Percentiles rank a stretch among this genome's conserved stretches.
Evolutionary conservation across 2,113 vertebrate species (phyloP).

Genomic region (Cranoglanis bouderius): DNA sequence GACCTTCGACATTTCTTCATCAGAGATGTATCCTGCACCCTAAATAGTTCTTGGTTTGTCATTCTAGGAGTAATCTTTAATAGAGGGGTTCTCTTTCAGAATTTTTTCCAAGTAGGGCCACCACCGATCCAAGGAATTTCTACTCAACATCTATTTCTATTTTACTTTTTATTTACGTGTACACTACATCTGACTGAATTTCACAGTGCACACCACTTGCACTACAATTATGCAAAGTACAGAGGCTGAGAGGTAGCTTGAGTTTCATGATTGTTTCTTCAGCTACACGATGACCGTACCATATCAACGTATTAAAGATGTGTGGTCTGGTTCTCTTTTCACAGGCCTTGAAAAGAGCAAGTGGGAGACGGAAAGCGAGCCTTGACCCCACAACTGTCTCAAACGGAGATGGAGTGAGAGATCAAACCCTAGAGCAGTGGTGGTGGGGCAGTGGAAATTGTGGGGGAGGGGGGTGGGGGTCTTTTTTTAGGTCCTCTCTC

Average conservation of each 20-base stretch:
- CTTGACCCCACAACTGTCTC: constrained; percentile 23
- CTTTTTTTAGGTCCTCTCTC: constrained; percentile 52
- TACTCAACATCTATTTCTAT: not conserved
- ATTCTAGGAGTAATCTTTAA: not conserved
- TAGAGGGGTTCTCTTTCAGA: not conserved
- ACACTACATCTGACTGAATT: not conserved
- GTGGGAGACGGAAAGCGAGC: not conserved
- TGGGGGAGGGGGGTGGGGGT: not conserved
- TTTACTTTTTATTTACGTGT: not conserved
- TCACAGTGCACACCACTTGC: not conserved
- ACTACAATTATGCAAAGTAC: not conserved
- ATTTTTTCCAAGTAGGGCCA: not conserved
- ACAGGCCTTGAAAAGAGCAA: constrained; percentile 17
- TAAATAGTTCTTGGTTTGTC: not conserved
- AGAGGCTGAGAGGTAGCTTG: not conserved
- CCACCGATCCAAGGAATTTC: not conserved
- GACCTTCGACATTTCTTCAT: not conserved
- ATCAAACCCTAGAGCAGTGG: constrained; percentile 33
- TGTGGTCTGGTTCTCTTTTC: constrained; percentile 11
- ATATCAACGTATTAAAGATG: not conserved
- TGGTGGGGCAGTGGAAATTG: not conserved
- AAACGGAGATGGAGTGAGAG: constrained; percentile 38
- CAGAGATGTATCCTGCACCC: not conserved
- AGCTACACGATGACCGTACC: not conserved
- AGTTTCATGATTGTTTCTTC: not conserved